Evolutionary conservation across 2,113 vertebrate species (phyloP), one percentile per base, ranked within the genome.

Genomic region (Gobiocypris rarus): DNA sequence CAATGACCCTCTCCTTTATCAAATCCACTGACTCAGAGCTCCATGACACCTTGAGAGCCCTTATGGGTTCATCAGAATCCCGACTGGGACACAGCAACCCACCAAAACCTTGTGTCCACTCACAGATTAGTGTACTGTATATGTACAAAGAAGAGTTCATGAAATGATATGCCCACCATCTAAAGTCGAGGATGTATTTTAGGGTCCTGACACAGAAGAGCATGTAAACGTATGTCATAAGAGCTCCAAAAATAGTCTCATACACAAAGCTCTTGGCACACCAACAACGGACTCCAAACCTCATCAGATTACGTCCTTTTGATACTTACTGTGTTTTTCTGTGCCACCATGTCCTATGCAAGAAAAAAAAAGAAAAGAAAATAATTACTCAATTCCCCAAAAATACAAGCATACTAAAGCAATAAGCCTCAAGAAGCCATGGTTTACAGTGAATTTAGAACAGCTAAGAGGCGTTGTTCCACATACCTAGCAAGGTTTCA

Each of bases 291-390:
- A 15, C 17, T 10, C 28, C 26, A 48, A 65, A 80, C 43, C 43
- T 80, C 43, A 67, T 67, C 77, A 63, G 7, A 28, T 80, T 50
- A 65, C 59, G 26, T 65, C 11, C 41, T 74, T 26, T 52, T 89
- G 89, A 93, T 91, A 97, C 97, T 97, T 96, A 98, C 97, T 95
- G 93, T 97, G 92, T 98, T 98, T 92, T 97, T 98, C 88, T 97
- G 96, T 79, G 93, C 94, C 81, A 97, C 96, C 95, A 98, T 97
- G 88, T 97, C 96, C 97, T 98, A 91, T 10, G 89, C 90, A 83
- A 90, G 83, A 89, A 7, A 86, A 5, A 31, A 87, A 88, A 73
- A 84, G 82, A 86, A 34, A 87, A 63, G 5, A 78, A 85, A 73
- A 19, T 2, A 31, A 65, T 82, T 84, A 77, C 15, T 84, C 26